These are phyloP conservation scores for Zenarchopterus dispar DNA, from an alignment of 2,797 vertebrate genomes.

Conservation along the genomic window DNA sequence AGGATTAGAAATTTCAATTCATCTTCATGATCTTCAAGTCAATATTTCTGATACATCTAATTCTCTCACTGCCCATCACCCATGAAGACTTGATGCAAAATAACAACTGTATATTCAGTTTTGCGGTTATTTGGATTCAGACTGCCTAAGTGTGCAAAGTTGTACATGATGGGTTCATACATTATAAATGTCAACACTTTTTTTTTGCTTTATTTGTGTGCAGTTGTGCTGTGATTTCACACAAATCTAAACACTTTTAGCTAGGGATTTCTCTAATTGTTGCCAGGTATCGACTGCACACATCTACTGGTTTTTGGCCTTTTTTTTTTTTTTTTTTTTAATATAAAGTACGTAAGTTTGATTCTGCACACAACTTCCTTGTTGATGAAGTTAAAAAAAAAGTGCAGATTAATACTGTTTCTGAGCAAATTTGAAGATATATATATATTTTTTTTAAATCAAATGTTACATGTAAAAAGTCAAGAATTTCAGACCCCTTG, in stretches of 20 bases:
- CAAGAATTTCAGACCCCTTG: background rate
- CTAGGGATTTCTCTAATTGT: background rate
- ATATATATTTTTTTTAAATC: too few species aligned
- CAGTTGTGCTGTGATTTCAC: background rate
- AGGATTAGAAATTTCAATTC: too few species aligned
- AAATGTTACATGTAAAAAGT: too few species aligned
- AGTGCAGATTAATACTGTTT: background rate
- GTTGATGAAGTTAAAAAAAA: too few species aligned
- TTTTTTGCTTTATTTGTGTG: background rate
- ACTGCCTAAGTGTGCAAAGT: background rate
- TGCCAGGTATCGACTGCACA: background rate
- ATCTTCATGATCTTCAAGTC: too few species aligned
- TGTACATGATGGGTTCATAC: conserved; percentile 1
- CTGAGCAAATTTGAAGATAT: background rate
- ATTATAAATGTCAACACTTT: background rate
- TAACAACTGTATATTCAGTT: too few species aligned
- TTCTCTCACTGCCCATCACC: too few species aligned
- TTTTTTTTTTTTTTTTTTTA: too few species aligned
- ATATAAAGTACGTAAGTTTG: too few species aligned
- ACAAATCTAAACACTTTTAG: background rate
- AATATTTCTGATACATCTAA: too few species aligned
- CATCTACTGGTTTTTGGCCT: too few species aligned
- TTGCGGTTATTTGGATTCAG: conserved; percentile 6
- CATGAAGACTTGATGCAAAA: too few species aligned
- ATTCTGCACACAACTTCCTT: background rate